These are phyloP conservation scores for Pollachius pollachius DNA, from an alignment of 2,113 vertebrate species.

Conservation along the genomic window DNA sequence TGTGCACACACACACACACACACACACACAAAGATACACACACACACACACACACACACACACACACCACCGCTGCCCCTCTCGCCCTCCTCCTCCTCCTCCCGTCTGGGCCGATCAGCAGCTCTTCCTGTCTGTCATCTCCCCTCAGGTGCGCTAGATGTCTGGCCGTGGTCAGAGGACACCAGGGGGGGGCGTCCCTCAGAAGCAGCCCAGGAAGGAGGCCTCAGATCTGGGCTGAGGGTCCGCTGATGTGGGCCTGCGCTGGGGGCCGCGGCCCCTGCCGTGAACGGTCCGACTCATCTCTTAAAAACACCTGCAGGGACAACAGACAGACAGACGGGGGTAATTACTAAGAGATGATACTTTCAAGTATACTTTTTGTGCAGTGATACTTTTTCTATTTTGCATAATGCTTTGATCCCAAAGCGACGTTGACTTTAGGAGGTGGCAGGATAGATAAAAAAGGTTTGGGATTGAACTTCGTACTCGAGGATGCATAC, in stretches of 20 bases:
- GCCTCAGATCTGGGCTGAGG: conserved; percentile 3
- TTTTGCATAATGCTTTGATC: too few species aligned
- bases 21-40: too few species aligned
- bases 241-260: conserved; percentile 14
- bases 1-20: background rate
- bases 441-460: background rate
- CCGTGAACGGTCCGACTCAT: conserved; percentile 38
- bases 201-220: conserved; percentile 23
- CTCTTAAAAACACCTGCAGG: conserved; percentile 23
- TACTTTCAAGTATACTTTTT: too few species aligned
- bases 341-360: background rate
- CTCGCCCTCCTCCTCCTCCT: conserved; percentile 1
- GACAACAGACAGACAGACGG: conserved; percentile 6
- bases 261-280: conserved; percentile 41
- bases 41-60: background rate
- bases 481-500: too few species aligned
- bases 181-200: background rate
- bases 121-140: background rate
- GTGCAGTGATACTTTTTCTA: too few species aligned
- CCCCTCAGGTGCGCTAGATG: background rate
- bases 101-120: background rate
- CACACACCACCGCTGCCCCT: background rate
- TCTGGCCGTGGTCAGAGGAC: background rate
- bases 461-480: background rate
- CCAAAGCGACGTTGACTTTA: background rate